These are phyloP conservation scores for Tiliqua scincoides DNA, from an alignment of 2,113 vertebrate species.

Conservation along the genomic window DNA sequence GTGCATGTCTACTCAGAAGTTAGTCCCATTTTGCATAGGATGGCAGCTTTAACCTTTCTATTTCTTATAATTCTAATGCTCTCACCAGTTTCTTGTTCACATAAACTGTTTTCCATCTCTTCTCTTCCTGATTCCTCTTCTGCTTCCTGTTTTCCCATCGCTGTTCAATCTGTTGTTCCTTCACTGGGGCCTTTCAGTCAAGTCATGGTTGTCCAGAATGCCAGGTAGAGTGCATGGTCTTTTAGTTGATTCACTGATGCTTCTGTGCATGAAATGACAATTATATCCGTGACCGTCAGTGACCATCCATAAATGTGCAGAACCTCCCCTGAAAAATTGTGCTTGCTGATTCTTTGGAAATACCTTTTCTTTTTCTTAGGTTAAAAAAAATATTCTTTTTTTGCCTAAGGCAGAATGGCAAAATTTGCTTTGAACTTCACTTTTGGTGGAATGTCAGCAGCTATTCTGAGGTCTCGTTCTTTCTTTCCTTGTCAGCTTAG, in stretches of 20 bases:
- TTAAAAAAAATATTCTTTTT: too few species aligned
- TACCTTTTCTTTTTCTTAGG: too few species aligned
- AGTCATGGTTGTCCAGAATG: conserved; percentile 99
- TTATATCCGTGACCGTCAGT: not conserved
- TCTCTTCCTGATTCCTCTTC: conserved; percentile 76
- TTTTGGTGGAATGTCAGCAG: not conserved
- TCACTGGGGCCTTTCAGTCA: conserved; percentile 91
- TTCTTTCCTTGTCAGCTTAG: too few species aligned
- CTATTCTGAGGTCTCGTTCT: not conserved
- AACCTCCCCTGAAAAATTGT: not conserved
- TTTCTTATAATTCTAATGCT: conserved; percentile 37
- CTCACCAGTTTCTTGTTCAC: conserved; percentile 50
- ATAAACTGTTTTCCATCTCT: conserved; percentile 68
- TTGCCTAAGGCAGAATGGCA: not conserved
- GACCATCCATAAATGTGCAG: not conserved
- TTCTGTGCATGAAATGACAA: conserved; percentile 15
- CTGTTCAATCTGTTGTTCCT: conserved; percentile 74
- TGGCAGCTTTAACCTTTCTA: not conserved
- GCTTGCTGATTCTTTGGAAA: not conserved
- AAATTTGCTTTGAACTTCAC: not conserved
- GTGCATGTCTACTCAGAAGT: too few species aligned
- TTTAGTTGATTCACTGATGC: conserved; percentile 34
- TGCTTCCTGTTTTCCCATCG: conserved; percentile 77
- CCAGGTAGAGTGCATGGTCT: conserved; percentile 83
- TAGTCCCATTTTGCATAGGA: too few species aligned